These are phyloP conservation scores for Lithophane ornitopus DNA, from an alignment of 2,888 invertebrate species.

Conservation along the genomic window DNA sequence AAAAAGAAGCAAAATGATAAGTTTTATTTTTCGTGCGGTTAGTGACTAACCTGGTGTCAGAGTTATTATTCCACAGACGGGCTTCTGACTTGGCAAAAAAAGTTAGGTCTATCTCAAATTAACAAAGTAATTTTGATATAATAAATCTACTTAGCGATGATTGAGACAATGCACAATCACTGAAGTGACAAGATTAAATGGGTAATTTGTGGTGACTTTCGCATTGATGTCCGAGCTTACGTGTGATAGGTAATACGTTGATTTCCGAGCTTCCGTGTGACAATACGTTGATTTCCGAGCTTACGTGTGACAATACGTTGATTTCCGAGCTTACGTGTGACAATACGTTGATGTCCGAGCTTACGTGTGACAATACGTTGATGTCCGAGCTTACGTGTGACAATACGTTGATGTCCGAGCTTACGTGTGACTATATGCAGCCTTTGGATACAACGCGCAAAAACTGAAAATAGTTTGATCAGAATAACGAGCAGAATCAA, in stretches of 20 bases:
- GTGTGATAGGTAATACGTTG: constrained; percentile 38
- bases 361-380: too few species aligned
- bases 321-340: constrained; percentile 37
- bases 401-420: too few species aligned
- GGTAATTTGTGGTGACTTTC: constrained; percentile 56
- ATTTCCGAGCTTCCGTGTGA: constrained; percentile 21
- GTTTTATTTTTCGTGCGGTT: too few species aligned
- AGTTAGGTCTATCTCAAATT: not conserved
- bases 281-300: constrained; percentile 37
- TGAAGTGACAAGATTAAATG: constrained; percentile 64
- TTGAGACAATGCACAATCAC: constrained; percentile 55
- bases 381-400: too few species aligned
- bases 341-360: too few species aligned
- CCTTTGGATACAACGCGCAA: too few species aligned
- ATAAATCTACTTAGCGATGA: constrained; percentile 45
- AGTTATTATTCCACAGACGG: too few species aligned
- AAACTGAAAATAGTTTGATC: too few species aligned
- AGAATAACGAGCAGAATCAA: too few species aligned
- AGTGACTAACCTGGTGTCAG: too few species aligned
- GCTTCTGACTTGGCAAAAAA: too few species aligned
- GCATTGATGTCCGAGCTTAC: constrained; percentile 35
- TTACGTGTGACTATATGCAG: too few species aligned
- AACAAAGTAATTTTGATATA: constrained; percentile 52
- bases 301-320: constrained; percentile 4
- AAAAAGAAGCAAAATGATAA: constrained; percentile 6